Base-by-base conservation (phyloP, 2,797 vertebrate species). In the Trachurus trachurus region DNA sequence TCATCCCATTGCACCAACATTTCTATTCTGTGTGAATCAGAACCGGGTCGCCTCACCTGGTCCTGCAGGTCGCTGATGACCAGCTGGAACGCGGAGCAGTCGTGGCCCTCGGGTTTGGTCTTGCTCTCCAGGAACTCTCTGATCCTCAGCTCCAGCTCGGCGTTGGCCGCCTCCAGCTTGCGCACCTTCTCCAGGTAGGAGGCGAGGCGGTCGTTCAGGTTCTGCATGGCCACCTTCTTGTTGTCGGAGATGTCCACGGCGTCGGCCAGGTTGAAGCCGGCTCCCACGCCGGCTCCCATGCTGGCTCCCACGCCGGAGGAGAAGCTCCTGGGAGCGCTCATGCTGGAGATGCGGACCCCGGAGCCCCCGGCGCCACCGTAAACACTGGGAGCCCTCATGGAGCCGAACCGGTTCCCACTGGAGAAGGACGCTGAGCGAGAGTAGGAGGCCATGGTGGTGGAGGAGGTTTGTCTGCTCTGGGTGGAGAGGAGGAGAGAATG, bases 121-220 rank as follows among this genome's bases (percentile, higher is more conserved):
- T 91, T 94, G 53, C 15, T 82, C 21, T 94, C 94, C 21, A 94
- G 94, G 93, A 97, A 94, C 42, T 94, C 81, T 19, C 92, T 93
- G 92, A 98, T 98, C 89, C 96, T 94, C 4, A 89, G 82, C 89
- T 98, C 97, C 49, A 98, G 93, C 0, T 97, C 96, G 0, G 80
- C 8, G 0, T 98, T 98, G 60, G 95, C 95, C 0, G 45, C 93
- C 88, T 98, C 97, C 90, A 98, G 91, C 5, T 52, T 67, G 5
- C 81, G 90, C 21, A 98, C 97, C 37, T 96, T 96, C 0, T 94
- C 91, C 92, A 98, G 74, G 92, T 98, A 98, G 12, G 91, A 16
- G 0, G 96, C 94, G 93, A 98, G 90, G 6, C 97, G 97, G 50
- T 97, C 96, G 0, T 99, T 98, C 9, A 99, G 96, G 83, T 95